Evolutionary conservation across 1,140 invertebrate genomes (phyloP).

Genomic region (Brachionus asplanchnoidis): DNA sequence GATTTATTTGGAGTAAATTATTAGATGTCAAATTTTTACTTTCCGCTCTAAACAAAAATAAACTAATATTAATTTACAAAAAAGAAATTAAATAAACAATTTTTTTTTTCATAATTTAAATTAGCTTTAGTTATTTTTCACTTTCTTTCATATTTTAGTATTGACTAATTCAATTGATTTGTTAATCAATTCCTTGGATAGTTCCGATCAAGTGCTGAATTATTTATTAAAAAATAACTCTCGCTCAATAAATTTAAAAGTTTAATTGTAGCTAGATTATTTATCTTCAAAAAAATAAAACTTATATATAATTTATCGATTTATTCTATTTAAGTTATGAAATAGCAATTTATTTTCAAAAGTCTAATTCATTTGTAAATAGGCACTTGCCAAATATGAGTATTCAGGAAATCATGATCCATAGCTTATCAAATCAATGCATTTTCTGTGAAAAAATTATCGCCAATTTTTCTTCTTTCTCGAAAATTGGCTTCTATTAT

Average conservation of each 20-base stretch:
- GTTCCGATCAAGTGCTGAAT: not conserved
- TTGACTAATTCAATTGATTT: not conserved
- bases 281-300: not conserved
- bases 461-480: not conserved
- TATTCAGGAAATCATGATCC: not conserved
- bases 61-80: not conserved
- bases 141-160: not conserved
- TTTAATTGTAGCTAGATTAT: not conserved
- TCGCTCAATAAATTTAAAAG: not conserved
- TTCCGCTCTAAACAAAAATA: not conserved
- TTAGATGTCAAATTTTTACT: not conserved
- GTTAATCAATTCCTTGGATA: not conserved
- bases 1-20: not conserved
- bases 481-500: not conserved
- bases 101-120: not conserved
- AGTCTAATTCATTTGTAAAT: not conserved
- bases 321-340: not conserved
- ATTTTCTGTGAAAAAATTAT: not conserved
- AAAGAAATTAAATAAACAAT: not conserved
- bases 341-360: not conserved
- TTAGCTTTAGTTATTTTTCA: not conserved
- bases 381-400: not conserved
- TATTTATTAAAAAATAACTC: not conserved
- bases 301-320: not conserved
- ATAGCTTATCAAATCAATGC: not conserved